Percentiles rank a stretch among this genome's conserved stretches.
These are phyloP conservation scores for Columba janthina DNA, from an alignment of 2,113 vertebrate genomes.

Conservation along the genomic window DNA sequence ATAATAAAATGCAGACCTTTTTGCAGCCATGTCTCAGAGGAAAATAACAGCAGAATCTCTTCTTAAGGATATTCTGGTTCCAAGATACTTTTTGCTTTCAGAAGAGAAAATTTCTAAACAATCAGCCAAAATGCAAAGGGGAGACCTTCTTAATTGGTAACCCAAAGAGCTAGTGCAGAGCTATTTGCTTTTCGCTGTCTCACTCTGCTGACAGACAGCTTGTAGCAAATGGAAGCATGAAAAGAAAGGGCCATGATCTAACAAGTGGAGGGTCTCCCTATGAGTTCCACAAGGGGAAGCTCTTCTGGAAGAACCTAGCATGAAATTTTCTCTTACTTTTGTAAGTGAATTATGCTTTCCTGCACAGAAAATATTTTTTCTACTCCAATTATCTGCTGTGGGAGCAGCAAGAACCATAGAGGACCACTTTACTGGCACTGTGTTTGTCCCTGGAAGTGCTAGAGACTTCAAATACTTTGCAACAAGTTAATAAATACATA, in stretches of 20 bases:
- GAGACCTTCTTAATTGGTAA: neutral
- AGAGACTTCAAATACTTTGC: neutral
- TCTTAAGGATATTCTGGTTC: neutral
- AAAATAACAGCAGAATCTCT: neutral
- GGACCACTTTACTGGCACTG: fast-evolving
- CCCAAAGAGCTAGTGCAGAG: neutral
- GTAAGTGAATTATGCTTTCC: neutral
- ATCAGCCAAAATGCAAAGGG: neutral
- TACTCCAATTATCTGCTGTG: neutral
- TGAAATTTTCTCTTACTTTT: neutral
- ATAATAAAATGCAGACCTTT: neutral
- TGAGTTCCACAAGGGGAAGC: neutral
- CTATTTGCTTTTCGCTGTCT: neutral
- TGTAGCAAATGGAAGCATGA: neutral
- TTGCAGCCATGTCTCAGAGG: neutral
- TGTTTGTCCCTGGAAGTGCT: neutral
- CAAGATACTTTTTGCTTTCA: neutral
- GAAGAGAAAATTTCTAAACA: neutral
- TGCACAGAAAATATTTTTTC: neutral
- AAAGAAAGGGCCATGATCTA: neutral
- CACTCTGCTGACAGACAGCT: neutral
- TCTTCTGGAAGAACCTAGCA: neutral
- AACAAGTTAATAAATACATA: neutral
- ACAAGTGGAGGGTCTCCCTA: neutral
- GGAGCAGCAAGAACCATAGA: neutral